Evolutionary conservation across 2,113 vertebrate species (phyloP).

Genomic region (Aspiorhynchus laticeps): DNA sequence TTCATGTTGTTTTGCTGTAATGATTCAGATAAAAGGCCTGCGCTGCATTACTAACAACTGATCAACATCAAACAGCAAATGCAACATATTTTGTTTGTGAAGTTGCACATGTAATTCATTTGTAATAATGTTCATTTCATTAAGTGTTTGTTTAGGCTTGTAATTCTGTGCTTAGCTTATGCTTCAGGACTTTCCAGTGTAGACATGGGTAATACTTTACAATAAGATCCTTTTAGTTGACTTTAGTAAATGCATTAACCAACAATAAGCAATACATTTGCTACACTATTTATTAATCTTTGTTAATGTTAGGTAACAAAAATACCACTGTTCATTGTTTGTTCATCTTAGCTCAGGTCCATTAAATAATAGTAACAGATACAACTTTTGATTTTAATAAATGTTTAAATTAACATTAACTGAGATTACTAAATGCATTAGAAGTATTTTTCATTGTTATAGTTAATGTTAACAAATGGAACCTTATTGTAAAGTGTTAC

Average conservation of each 20-base stretch:
- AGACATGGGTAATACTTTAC: neutral
- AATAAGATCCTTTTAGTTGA: neutral
- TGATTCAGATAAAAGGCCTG: neutral
- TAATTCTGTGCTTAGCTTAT: neutral
- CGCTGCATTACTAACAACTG: neutral
- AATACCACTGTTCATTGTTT: neutral
- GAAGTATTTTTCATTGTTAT: too few relatives aligned
- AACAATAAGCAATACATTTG: neutral
- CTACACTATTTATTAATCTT: neutral
- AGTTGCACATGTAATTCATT: neutral
- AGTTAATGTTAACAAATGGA: neutral
- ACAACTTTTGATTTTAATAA: neutral
- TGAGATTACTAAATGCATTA: neutral
- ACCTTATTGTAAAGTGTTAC: neutral
- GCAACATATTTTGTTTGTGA: neutral
- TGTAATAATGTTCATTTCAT: neutral
- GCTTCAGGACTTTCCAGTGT: neutral
- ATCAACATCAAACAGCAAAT: neutral
- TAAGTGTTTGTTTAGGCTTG: neutral
- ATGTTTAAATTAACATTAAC: neutral
- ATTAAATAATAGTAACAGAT: neutral
- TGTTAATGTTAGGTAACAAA: neutral
- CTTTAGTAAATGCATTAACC: neutral
- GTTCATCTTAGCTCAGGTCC: neutral
- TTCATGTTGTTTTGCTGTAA: neutral